phyloP scores from a whole-genome alignment of 2,888 invertebrate genomes.

The Isoperla grammatica region DNA sequence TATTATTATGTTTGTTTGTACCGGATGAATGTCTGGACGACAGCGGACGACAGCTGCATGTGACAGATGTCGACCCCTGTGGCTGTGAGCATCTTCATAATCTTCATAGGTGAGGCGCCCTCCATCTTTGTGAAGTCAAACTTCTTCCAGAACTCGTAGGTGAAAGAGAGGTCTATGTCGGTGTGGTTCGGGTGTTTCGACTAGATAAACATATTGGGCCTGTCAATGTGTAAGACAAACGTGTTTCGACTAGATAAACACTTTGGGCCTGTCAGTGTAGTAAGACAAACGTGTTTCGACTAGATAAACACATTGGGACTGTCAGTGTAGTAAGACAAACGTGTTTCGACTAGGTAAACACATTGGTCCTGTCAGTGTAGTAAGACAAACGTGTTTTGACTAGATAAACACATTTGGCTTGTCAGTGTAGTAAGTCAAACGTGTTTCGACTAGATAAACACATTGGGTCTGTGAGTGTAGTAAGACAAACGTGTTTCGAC shows the following conservation, averaged over 20 bases:
- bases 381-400: no score
- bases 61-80: constrained; percentile 1
- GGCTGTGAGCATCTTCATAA: constrained; percentile 11
- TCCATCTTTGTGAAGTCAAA: constrained; percentile 15
- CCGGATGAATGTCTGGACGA: constrained; percentile 18
- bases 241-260: no score
- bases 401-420: no score
- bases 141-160: constrained; percentile 10
- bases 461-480: no score
- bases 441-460: neutral
- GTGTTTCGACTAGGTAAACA: no score
- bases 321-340: no score
- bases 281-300: no score
- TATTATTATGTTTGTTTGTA: no score
- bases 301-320: neutral
- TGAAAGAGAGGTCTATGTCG: constrained; percentile 15
- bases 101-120: neutral
- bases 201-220: neutral
- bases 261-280: no score
- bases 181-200: constrained; percentile 2
- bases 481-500: no score
- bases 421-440: constrained; percentile 6
- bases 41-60: constrained; percentile 18
- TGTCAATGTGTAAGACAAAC: no score
- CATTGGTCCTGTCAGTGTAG: no score